A percentile compares a stretch with the other conserved stretches of the same genome.
Conservation (phyloP, 2,888 invertebrate genomes). For the Eupithecia pulchellata region DNA sequence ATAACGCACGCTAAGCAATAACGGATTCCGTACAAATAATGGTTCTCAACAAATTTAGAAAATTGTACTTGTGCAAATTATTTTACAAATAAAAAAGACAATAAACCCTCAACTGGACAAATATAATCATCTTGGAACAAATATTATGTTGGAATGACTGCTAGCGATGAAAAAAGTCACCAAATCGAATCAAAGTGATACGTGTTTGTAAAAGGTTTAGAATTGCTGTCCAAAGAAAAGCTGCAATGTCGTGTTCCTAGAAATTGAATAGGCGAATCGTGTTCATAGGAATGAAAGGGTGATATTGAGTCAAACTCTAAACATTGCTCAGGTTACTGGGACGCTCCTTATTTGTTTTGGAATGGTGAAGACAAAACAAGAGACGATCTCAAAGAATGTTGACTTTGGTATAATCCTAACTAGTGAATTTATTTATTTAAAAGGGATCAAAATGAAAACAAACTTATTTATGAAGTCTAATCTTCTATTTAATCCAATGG, state of each 20-base stretch:
- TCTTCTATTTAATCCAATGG: neutral
- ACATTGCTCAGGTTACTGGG: slow-evolving; percentile 45
- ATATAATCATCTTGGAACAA: neutral
- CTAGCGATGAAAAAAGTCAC: neutral
- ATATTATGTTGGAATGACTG: neutral
- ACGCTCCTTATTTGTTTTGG: slow-evolving; percentile 39
- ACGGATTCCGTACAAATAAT: neutral
- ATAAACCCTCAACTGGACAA: neutral
- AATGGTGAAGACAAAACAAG: slow-evolving; percentile 28
- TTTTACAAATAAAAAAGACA: neutral
- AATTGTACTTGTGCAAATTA: neutral
- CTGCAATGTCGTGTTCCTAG: slow-evolving; percentile 48
- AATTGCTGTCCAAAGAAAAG: slow-evolving; percentile 39
- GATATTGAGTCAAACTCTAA: slow-evolving; percentile 48
- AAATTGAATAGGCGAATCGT: slow-evolving; percentile 50
- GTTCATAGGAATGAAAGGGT: slow-evolving; percentile 49
- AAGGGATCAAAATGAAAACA: neutral
- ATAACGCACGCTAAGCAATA: neutral
- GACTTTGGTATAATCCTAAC: slow-evolving; percentile 2
- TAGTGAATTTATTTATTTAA: neutral
- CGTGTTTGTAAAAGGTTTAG: slow-evolving; percentile 34
- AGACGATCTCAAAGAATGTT: slow-evolving; percentile 33
- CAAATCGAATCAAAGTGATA: slow-evolving; percentile 1
- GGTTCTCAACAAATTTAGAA: neutral
- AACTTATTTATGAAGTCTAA: neutral